A percentile compares a stretch with the other conserved stretches of the same genome.
phyloP scores from a whole-genome alignment of 2,113 vertebrate genomes.

The Notothenia rossii region DNA sequence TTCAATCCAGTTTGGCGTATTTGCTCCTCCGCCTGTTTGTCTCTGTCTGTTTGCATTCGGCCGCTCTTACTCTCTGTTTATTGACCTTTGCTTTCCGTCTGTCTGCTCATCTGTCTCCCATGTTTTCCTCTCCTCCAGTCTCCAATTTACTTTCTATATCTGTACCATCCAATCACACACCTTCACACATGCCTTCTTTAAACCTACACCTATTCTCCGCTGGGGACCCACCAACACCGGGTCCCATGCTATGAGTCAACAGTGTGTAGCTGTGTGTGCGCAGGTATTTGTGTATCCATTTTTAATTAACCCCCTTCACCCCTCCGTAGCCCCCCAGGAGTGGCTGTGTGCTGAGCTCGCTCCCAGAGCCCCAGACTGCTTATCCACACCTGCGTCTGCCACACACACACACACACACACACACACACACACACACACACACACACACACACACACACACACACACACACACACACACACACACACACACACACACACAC shows the following conservation, averaged over 20 bases:
- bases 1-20: constrained; percentile 47
- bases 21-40: constrained; percentile 64
- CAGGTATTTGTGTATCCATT: constrained; percentile 53
- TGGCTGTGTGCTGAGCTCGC: constrained; percentile 61
- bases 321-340: constrained; percentile 57
- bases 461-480: no score
- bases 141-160: constrained; percentile 66
- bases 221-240: constrained; percentile 43
- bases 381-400: constrained; percentile 78
- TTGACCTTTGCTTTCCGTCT: constrained; percentile 73
- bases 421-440: no score
- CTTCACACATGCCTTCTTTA: constrained; percentile 45
- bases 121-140: constrained; percentile 35
- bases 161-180: constrained; percentile 59
- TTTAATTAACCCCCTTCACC: constrained; percentile 82
- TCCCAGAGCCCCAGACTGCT: constrained; percentile 70
- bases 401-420: constrained; percentile 2
- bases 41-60: constrained; percentile 68
- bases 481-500: no score
- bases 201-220: constrained; percentile 42
- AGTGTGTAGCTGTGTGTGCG: constrained; percentile 29
- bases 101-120: constrained; percentile 60
- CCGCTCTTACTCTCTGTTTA: constrained; percentile 59
- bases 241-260: constrained; percentile 19
- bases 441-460: no score